A percentile compares a stretch with the other conserved stretches of the same genome.
Conservation (phyloP, 2,888 invertebrate species). For the Clistopyga incitator region DNA sequence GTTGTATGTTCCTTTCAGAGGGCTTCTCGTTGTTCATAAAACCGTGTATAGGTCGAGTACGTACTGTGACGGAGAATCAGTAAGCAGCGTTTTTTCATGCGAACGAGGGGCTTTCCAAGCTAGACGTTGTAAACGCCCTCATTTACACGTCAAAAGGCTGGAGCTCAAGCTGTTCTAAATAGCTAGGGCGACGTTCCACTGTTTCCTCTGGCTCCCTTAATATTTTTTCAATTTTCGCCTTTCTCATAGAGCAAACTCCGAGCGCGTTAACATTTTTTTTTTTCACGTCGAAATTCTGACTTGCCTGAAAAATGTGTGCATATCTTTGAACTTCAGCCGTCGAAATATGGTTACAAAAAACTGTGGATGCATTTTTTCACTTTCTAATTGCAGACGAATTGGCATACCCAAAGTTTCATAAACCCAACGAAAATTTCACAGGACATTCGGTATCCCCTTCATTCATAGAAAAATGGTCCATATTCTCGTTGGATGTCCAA, state of each 20-base stretch:
- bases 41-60: constrained; percentile 1
- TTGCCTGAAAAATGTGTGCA: too few species aligned
- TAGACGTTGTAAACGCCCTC: constrained; percentile 11
- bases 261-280: neutral
- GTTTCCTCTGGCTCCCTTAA: constrained; percentile 6
- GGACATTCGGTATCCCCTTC: too few species aligned
- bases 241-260: neutral
- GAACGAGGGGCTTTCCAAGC: constrained; percentile 5
- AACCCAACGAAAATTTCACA: too few species aligned
- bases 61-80: neutral
- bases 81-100: constrained; percentile 20
- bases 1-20: neutral
- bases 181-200: constrained; percentile 5
- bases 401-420: too few species aligned
- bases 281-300: neutral
- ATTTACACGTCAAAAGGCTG: constrained; percentile 21
- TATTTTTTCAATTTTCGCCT: neutral
- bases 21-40: constrained; percentile 7
- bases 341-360: too few species aligned
- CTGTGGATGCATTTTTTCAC: too few species aligned
- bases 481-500: too few species aligned
- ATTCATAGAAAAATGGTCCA: too few species aligned
- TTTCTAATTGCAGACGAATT: too few species aligned
- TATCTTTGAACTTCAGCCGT: too few species aligned
- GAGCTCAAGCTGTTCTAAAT: neutral